Percentiles rank a stretch among this genome's conserved stretches.
These are phyloP conservation scores for Alligator mississippiensis DNA, from an alignment of 2,113 vertebrate genomes.

Conservation along the genomic window DNA sequence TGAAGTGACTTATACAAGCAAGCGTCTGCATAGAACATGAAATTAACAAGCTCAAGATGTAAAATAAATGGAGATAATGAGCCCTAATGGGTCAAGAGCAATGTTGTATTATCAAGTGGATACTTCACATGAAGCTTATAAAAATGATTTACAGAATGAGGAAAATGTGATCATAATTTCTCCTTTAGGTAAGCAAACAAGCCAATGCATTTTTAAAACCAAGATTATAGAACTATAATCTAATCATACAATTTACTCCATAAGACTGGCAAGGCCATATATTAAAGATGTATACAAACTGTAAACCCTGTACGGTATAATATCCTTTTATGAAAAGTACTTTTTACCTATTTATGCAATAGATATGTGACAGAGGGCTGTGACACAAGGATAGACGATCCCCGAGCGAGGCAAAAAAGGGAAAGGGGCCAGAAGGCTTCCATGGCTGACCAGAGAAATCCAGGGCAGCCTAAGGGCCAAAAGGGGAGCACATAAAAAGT, in stretches of 20 bases:
- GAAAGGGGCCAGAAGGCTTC: too few species aligned
- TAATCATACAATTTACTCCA: not conserved
- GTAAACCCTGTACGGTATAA: not conserved
- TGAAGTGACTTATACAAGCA: not conserved
- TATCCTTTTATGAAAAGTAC: not conserved
- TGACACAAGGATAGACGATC: not conserved
- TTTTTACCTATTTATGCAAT: not conserved
- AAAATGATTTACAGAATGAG: not conserved
- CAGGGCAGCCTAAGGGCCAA: too few species aligned
- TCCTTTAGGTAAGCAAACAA: conserved; percentile 9
- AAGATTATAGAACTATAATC: not conserved
- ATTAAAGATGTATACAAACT: not conserved
- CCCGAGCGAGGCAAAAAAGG: too few species aligned
- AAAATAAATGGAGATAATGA: not conserved
- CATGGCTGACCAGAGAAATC: too few species aligned
- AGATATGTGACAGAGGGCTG: not conserved
- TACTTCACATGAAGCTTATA: not conserved
- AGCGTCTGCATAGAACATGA: not conserved
- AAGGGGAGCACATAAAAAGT: too few species aligned
- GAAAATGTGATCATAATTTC: not conserved
- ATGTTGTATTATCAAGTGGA: not conserved
- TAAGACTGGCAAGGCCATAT: not conserved
- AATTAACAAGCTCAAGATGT: not conserved
- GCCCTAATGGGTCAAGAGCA: not conserved
- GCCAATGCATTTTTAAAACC: not conserved